These are phyloP conservation scores for Drosophila subpulchrella DNA, from an alignment of 1,140 invertebrate species.

Conservation along the genomic window DNA sequence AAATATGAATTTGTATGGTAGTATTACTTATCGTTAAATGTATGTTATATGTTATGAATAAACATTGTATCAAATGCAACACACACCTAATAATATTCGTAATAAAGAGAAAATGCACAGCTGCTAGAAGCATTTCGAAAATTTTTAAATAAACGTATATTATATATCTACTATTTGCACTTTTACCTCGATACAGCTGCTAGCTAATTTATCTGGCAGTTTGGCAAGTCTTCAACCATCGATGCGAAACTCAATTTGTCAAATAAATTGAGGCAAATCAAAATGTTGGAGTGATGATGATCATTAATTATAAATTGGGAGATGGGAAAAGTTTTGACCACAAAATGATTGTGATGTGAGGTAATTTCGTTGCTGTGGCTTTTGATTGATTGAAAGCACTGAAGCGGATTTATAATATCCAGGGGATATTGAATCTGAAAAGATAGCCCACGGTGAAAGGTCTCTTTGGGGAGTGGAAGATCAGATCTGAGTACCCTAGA, in stretches of 20 bases:
- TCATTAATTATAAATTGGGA: conserved; percentile 66
- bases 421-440: neutral
- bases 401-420: conserved; percentile 5
- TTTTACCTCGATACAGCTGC: conserved; percentile 14
- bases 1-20: conserved; percentile 61
- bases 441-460: conserved; percentile 33
- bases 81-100: conserved; percentile 15
- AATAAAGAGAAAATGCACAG: conserved; percentile 20
- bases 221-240: conserved; percentile 10
- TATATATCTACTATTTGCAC: conserved; percentile 15
- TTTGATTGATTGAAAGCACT: conserved; percentile 53
- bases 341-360: conserved; percentile 47
- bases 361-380: conserved; percentile 47
- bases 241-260: conserved; percentile 58
- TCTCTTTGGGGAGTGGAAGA: conserved; percentile 1
- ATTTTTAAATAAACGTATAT: neutral
- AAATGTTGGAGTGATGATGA: conserved; percentile 41
- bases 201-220: conserved; percentile 4
- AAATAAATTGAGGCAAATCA: conserved; percentile 67
- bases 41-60: conserved; percentile 14
- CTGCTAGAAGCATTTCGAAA: conserved; percentile 15
- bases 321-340: conserved; percentile 23
- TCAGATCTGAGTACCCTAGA: neutral
- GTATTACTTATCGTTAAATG: conserved; percentile 49
- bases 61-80: conserved; percentile 36